Conservation (phyloP, 2,888 invertebrate species). For the Actias luna region DNA sequence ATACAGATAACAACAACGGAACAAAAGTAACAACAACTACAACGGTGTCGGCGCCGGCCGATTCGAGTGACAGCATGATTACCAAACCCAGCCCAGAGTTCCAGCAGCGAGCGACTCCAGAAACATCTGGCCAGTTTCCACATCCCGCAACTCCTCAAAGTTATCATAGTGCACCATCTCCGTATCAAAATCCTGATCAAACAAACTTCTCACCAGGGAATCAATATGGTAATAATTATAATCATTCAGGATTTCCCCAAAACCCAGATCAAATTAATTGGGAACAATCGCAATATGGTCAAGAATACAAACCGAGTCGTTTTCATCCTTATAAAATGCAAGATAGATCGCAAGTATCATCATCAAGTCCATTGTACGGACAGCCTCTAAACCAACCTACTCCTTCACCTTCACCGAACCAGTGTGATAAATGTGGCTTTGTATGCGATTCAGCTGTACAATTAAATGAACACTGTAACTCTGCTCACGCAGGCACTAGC, state of each 20-base stretch:
- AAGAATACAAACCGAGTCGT: conserved; percentile 69
- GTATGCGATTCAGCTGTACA: conserved; percentile 89
- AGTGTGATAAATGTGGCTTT: conserved; percentile 92
- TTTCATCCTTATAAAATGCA: conserved; percentile 80
- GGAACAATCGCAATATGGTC: conserved; percentile 74
- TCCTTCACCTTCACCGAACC: conserved; percentile 87
- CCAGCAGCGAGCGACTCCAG: conserved; percentile 81
- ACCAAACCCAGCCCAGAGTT: conserved; percentile 83
- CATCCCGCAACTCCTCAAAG: conserved; percentile 85
- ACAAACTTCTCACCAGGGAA: conserved; percentile 81
- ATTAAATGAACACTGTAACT: conserved; percentile 87
- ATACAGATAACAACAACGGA: conserved; percentile 85
- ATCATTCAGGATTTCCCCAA: conserved; percentile 76
- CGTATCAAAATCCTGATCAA: conserved; percentile 83
- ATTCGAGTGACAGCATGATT: conserved; percentile 87
- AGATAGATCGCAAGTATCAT: conserved; percentile 78
- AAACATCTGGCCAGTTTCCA: conserved; percentile 80
- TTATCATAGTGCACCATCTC: conserved; percentile 85
- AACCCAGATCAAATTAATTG: conserved; percentile 76
- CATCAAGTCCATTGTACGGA: conserved; percentile 80
- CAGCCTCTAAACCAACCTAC: conserved; percentile 84
- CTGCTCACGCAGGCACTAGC: conserved; percentile 82
- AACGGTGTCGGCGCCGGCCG: conserved; percentile 86
- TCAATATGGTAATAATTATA: conserved; percentile 75
- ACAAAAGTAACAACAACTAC: conserved; percentile 82